These are phyloP conservation scores for Chromis chromis DNA, from an alignment of 2,797 vertebrate genomes.

Conservation along the genomic window DNA sequence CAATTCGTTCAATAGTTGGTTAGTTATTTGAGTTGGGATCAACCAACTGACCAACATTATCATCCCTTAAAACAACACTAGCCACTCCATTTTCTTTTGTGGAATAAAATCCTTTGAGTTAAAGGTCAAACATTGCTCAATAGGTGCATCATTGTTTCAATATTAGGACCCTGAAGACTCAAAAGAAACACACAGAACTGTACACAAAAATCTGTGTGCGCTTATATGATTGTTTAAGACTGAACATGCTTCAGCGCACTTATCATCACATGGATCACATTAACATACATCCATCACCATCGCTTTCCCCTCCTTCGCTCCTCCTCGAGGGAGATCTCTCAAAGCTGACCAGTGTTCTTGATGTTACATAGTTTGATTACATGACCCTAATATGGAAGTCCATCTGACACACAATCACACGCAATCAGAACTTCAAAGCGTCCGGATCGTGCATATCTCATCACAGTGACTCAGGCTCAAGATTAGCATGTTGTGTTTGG, in stretches of 20 bases:
- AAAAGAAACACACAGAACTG: not conserved
- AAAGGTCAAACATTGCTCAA: not conserved
- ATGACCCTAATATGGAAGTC: slow-evolving; percentile 40
- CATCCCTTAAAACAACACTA: not conserved
- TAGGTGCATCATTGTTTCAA: not conserved
- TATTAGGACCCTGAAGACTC: not conserved
- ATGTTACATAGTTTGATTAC: slow-evolving; percentile 51
- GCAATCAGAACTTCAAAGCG: slow-evolving; percentile 65
- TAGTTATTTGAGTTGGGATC: not conserved
- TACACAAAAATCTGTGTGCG: slow-evolving; percentile 11
- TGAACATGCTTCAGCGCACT: slow-evolving; percentile 27
- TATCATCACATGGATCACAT: slow-evolving; percentile 66
- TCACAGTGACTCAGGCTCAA: slow-evolving; percentile 36
- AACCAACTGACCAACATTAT: not conserved
- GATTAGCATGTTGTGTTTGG: slow-evolving; percentile 65
- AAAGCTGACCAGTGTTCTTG: slow-evolving; percentile 15
- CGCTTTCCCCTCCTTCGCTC: slow-evolving; percentile 3
- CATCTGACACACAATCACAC: slow-evolving; percentile 53
- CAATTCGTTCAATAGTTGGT: not conserved
- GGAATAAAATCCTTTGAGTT: not conserved
- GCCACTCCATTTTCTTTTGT: not conserved
- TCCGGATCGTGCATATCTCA: slow-evolving; percentile 14
- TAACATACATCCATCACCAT: slow-evolving; percentile 43
- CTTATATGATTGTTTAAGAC: slow-evolving; percentile 1
- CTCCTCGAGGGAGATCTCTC: slow-evolving; percentile 45